Conservation (phyloP, 1,140 invertebrate species). For the Vollenhovia emeryi region DNA sequence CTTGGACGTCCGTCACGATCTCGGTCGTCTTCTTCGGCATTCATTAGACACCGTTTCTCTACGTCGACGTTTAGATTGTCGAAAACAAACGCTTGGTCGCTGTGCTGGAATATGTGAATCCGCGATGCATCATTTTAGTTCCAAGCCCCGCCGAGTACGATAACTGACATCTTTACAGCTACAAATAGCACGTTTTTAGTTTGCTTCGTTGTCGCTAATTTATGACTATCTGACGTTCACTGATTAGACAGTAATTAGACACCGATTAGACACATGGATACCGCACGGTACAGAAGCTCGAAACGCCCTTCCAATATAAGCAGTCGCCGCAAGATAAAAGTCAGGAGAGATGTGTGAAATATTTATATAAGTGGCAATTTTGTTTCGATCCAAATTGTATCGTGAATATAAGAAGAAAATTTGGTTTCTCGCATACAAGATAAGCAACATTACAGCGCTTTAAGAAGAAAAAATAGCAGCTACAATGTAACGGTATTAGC, state of each 20-base stretch:
- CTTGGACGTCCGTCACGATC: slow-evolving; percentile 61
- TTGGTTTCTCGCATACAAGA: neutral
- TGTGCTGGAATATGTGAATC: slow-evolving; percentile 11
- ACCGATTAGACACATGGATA: no score
- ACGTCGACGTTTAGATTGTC: slow-evolving; percentile 24
- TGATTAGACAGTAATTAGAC: no score
- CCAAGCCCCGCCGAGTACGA: neutral
- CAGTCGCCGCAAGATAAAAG: neutral
- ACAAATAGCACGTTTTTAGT: neutral
- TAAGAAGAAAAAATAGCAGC: neutral
- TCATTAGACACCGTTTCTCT: slow-evolving; percentile 56
- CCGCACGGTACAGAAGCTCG: neutral
- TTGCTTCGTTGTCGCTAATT: neutral
- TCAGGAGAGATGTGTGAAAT: neutral
- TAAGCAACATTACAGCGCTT: neutral
- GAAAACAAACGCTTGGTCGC: slow-evolving; percentile 49
- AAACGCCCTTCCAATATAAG: neutral
- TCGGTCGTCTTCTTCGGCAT: slow-evolving; percentile 47
- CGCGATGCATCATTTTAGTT: neutral
- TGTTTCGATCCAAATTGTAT: neutral
- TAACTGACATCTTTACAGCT: neutral
- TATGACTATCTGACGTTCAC: neutral
- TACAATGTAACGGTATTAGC: neutral
- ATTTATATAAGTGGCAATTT: slow-evolving; percentile 14
- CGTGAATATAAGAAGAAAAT: neutral